Evolutionary conservation across 2,888 invertebrate species (phyloP), one percentile per base, ranked within the genome.

Genomic region (Molanna angustata): DNA sequence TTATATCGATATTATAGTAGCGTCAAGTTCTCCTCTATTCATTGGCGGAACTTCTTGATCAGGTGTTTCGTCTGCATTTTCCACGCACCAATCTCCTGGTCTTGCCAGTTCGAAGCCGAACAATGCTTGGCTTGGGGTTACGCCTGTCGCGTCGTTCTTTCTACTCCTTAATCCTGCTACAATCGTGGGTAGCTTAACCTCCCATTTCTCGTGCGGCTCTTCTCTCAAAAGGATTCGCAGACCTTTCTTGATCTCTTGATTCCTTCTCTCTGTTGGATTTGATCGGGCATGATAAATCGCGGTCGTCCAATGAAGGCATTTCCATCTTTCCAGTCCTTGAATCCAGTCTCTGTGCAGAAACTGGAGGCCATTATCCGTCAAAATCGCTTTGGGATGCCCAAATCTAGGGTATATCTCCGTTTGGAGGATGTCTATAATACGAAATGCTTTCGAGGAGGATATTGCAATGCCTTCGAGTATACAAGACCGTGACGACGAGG

Each of bases 401-500:
- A 13, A 42, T 1, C 22, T 20, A 1, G 6, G 3, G 20, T 21
- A 42, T 1, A 42, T 19, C 3, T 21, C 21, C 1, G 9, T 21
- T 16, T 42, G n/a, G n/a, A n/a, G n/a, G n/a, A n/a, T n/a, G n/a
- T n/a, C n/a, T n/a, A n/a, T n/a, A n/a, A n/a, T n/a, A n/a, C n/a
- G n/a, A 11, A 4, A 4, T 7, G 11, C 11, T 27, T 7, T 27
- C 4, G 6, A 7, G 11, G 27, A 27, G 4, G 9, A 35, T 11
- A 58, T 31, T 1, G 63, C 49, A 58, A 61, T 0, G 61, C 62
- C 35, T 62, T 13, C 57, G 44, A 9, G 57, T 60, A 32, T 58
- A 63, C 1, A 61, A 7, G 20, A 62, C 61, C 1, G 60, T 62
- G 0, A 60, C 41, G 1, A 62, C 62, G 6, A 62, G 39, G 9